Conservation (phyloP, 2,797 vertebrate species). For the Brachyalestes nurse region DNA sequence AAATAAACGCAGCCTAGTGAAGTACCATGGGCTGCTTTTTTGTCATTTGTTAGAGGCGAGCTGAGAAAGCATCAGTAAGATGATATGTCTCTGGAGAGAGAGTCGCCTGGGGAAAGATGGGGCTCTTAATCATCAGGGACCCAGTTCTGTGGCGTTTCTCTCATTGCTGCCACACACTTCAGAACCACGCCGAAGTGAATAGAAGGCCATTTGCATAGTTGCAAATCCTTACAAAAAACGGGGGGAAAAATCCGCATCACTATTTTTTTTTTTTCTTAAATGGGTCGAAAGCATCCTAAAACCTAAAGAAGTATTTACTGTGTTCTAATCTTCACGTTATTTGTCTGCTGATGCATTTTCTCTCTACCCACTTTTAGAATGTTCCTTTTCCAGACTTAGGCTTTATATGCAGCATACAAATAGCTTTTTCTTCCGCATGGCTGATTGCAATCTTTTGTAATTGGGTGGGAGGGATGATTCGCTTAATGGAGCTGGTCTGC, state of each 20-base stretch:
- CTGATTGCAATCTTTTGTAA: conserved; percentile 48
- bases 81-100: conserved; percentile 75
- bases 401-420: conserved; percentile 16
- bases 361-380: conserved; percentile 7
- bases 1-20: conserved; percentile 40
- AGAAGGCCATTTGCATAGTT: conserved; percentile 73
- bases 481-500: conserved; percentile 23
- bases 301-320: conserved; percentile 7
- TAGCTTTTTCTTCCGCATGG: conserved; percentile 17
- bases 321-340: conserved; percentile 24
- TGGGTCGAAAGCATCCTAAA: conserved; percentile 22
- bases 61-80: conserved; percentile 72
- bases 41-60: conserved; percentile 70
- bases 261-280: conserved; percentile 60
- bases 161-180: conserved; percentile 51
- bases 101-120: conserved; percentile 68
- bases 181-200: conserved; percentile 35
- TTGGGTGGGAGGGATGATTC: conserved; percentile 28
- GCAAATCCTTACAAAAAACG: conserved; percentile 67
- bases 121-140: conserved; percentile 78
- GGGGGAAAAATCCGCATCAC: conserved; percentile 45
- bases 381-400: conserved; percentile 15
- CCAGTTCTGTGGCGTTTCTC: conserved; percentile 71
- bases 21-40: background rate
- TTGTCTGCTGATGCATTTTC: conserved; percentile 8